Evolutionary conservation across 2,888 invertebrate species (phyloP), one percentile per base, ranked within the genome.

Genomic region (Stegophylla sp.): DNA sequence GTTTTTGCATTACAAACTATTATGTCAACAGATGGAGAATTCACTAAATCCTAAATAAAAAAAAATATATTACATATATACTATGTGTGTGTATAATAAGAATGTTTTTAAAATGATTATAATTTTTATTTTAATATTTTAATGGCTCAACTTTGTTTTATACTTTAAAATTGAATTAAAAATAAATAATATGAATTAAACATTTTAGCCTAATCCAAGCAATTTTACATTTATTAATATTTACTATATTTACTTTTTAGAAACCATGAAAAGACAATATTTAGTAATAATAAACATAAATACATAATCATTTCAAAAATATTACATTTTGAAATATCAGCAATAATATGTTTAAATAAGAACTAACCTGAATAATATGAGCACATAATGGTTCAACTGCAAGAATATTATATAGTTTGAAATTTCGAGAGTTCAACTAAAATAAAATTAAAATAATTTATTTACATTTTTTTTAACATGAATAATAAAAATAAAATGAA

Each of bases 341-440:
- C 7, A 34, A 34, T 28, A 51, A 0, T 5, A 28, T 10, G 3
- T 66, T 9, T 2, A 23, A 26, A 53, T 5, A 15, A 41, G 20
- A 56, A 41, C 17, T n/a, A 15, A 26, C 77, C 56, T 67, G 67
- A 28, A 56, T 26, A 59, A 67, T 23, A 28, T 45, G 26, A 17
- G 43, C 56, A 45, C 45, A 67, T 28, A 77, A 67, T 34, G 77
- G 77, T 59, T 77, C 77, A 20, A 77, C 77, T n/a, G 77, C 67
- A 28, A 67, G 28, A 26, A 77, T 77, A 77, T 67, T 12, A 28
- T 59, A 77, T 0, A 20, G 28, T 28, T 77, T 77, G 10, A 67
- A 77, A 28, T 77, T 67, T 28, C 9, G 53, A 23, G 20, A 77
- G 26, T 5, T 59, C 10, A 56, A 10, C 77, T 77, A 66, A 26